Conservation (phyloP, 2,797 vertebrate species). For the Hirundo rustica region DNA sequence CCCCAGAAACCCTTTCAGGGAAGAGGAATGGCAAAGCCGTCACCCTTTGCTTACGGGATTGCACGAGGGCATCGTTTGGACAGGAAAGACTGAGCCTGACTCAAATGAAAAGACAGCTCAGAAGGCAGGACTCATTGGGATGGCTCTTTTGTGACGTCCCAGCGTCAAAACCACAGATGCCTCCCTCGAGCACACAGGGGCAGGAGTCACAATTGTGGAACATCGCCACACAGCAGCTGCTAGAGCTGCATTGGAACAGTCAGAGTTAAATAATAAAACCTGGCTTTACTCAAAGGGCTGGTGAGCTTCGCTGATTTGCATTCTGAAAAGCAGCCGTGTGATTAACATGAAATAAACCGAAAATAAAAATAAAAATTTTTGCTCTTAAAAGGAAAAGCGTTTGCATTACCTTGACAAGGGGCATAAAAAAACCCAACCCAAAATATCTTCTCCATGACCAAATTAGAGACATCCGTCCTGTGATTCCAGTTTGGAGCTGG, state of each 20-base stretch:
- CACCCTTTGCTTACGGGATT: rapidly evolving
- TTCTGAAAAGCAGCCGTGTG: neutral
- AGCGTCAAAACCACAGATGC: neutral
- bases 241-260: rapidly evolving
- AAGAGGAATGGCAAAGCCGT: neutral
- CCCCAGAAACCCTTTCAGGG: neutral
- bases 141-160: neutral
- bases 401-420: neutral
- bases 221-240: neutral
- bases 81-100: neutral
- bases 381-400: neutral
- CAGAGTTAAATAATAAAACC: neutral
- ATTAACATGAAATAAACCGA: neutral
- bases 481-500: neutral
- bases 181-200: neutral
- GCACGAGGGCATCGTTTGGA: neutral
- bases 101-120: neutral
- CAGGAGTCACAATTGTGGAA: neutral
- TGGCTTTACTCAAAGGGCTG: neutral
- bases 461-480: neutral
- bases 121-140: neutral
- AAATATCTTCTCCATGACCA: neutral
- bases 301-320: neutral
- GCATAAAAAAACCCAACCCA: neutral
- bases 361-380: neutral